Percentiles rank a stretch among this genome's conserved stretches.
Conservation (phyloP, 23 tunicate species). For the Trididemnum clinides region DNA sequence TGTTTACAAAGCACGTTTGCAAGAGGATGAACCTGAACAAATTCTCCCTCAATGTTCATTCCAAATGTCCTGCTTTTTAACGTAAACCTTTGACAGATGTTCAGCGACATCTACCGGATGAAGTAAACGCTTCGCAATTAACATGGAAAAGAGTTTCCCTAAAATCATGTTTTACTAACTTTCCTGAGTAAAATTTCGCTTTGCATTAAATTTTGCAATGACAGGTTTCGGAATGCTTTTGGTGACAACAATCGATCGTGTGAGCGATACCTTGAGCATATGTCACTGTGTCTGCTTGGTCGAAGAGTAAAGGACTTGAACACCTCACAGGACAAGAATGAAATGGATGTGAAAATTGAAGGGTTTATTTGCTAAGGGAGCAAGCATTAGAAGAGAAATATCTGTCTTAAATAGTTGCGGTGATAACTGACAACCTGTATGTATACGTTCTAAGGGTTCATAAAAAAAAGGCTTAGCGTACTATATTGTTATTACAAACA, state of each 20-base stretch:
- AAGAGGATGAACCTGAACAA: neutral
- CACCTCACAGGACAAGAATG: neutral
- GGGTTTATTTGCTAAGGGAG: constrained; percentile 4
- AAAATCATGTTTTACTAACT: neutral
- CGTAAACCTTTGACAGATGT: neutral
- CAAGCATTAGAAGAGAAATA: too few species aligned
- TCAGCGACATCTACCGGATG: neutral
- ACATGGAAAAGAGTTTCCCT: neutral
- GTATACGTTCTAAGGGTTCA: too few species aligned
- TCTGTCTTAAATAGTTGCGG: too few species aligned
- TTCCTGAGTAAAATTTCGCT: neutral
- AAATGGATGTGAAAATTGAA: neutral
- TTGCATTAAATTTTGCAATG: neutral
- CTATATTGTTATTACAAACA: neutral
- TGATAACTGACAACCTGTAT: too few species aligned
- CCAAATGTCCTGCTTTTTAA: neutral
- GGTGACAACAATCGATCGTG: constrained; percentile 3
- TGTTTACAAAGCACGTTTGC: neutral
- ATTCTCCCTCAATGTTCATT: neutral
- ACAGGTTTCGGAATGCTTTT: neutral
- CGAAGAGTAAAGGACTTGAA: neutral
- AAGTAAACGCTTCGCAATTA: neutral
- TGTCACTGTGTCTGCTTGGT: neutral
- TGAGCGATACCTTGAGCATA: neutral
- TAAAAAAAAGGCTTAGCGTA: neutral